Evolutionary conservation across 2,888 invertebrate genomes (phyloP).

Genomic region (Synanthedon formicaeformis): DNA sequence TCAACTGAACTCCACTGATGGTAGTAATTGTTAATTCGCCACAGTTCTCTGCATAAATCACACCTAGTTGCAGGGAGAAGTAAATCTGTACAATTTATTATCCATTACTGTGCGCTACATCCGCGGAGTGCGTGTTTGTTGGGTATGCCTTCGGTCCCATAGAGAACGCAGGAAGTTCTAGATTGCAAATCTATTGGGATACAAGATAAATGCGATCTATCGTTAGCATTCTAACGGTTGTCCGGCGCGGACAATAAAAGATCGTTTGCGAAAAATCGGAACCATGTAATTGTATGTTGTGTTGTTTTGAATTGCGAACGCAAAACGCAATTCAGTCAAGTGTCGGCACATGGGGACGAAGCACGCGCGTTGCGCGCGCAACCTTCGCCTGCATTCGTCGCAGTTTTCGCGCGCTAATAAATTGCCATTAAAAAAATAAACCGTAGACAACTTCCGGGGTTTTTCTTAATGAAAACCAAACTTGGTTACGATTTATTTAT

Average conservation of each 20-base stretch:
- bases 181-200: constrained; percentile 23
- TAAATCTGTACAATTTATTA: constrained; percentile 53
- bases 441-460: too few relatives aligned
- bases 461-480: too few relatives aligned
- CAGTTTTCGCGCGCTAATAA: constrained; percentile 33
- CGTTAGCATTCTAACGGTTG: constrained; percentile 16
- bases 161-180: constrained; percentile 43
- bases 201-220: constrained; percentile 5
- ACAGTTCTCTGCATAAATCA: constrained; percentile 57
- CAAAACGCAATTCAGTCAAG: constrained; percentile 50
- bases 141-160: constrained; percentile 14
- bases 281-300: constrained; percentile 42
- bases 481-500: too few relatives aligned
- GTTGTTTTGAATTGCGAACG: constrained; percentile 55
- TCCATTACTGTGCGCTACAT: constrained; percentile 20
- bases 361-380: constrained; percentile 66
- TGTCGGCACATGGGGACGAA: constrained; percentile 56
- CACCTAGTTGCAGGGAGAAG: constrained; percentile 43
- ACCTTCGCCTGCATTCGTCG: constrained; percentile 18
- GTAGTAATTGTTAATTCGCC: constrained; percentile 59
- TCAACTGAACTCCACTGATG: constrained; percentile 27
- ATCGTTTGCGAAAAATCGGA: constrained; percentile 50
- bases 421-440: not conserved
- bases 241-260: constrained; percentile 20
- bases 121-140: constrained; percentile 13